Evolutionary conservation across 2,888 invertebrate species (phyloP), one percentile per base, ranked within the genome.

Genomic region (Plemyria rubiginata): DNA sequence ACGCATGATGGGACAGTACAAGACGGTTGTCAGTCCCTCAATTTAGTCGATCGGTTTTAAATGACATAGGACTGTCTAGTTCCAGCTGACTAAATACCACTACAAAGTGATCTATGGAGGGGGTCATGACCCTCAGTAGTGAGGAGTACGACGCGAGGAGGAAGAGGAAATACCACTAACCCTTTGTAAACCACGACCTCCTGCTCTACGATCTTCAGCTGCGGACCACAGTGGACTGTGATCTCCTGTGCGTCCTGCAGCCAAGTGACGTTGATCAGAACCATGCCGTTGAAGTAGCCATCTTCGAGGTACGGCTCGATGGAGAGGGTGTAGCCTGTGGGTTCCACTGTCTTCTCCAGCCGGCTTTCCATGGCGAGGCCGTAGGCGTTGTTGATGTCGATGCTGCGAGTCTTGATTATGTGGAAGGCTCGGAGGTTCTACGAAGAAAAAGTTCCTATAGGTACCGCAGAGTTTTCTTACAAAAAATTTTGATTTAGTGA

Each of bases 351-450:
- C 63, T 93, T 94, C 0, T 95, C 94, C 54, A 96, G 80, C 4
- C 95, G 93, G 1, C 91, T 93, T 68, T 96, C 96, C 69, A 95
- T 93, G 43, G 95, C 94, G 9, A 96, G 84, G 0, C 94, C 91
- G 74, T 95, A 94, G 0, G 96, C 94, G 66, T 96, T 95, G 72
- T 96, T 95, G 55, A 96, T 83, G 77, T 96, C 96, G 66, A 96
- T 95, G 76, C 96, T 96, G 54, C 93, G 86, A 0, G 89, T 81
- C 67, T 88, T 88, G 49, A 90, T 90, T 60, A 92, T 89, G 71
- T 92, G 89, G 15, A 77, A 59, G 0, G 81, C 76, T 61, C 78
- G 71, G 9, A 60, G 13, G n/a, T 63, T 55, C 63, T 63, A 51
- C 75, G 76, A 82, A 84, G 71, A 2, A 12, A 38, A 11, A 38